Evolutionary conservation across 2,888 invertebrate species (phyloP).

Genomic region (Tachystola acroxantha): DNA sequence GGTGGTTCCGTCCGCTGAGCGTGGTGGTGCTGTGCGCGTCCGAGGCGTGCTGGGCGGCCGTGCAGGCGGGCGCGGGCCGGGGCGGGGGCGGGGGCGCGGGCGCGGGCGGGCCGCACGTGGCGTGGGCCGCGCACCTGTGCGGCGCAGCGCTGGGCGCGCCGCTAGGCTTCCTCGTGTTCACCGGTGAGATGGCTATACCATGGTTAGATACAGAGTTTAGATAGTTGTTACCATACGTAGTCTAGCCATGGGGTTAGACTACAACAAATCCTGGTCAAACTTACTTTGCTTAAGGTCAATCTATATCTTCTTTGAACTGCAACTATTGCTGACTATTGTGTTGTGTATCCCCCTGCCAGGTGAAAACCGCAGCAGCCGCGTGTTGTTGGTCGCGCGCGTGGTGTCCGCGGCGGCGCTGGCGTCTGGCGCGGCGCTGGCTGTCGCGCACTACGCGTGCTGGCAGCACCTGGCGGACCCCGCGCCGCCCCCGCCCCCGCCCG

Average conservation of each 20-base stretch:
- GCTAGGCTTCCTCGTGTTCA: conserved; percentile 79
- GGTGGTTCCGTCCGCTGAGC: conserved; percentile 77
- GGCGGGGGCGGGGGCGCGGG: conserved; percentile 79
- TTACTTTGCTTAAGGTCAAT: too few species aligned
- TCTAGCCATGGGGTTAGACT: neutral
- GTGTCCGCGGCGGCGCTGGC: conserved; percentile 36
- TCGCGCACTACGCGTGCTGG: conserved; percentile 28
- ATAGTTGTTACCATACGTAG: too few species aligned
- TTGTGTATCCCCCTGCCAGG: too few species aligned
- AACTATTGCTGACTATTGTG: too few species aligned
- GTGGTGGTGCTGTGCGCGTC: conserved; percentile 81
- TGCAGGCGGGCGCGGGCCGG: conserved; percentile 20
- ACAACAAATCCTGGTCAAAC: too few species aligned
- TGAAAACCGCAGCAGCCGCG: too few species aligned
- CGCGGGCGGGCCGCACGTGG: conserved; percentile 52
- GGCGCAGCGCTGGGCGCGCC: conserved; percentile 83
- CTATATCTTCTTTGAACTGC: too few species aligned
- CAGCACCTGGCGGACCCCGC: conserved; percentile 26
- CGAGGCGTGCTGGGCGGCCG: conserved; percentile 73
- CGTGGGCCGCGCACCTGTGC: conserved; percentile 84
- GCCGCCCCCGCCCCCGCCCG: conserved; percentile 1
- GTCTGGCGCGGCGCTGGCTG: conserved; percentile 27
- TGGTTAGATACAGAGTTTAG: too few species aligned
- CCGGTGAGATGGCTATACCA: conserved; percentile 36
- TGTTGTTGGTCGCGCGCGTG: conserved; percentile 34